Conservation (phyloP, 2,797 vertebrate genomes). For the Thunnus albacares region DNA sequence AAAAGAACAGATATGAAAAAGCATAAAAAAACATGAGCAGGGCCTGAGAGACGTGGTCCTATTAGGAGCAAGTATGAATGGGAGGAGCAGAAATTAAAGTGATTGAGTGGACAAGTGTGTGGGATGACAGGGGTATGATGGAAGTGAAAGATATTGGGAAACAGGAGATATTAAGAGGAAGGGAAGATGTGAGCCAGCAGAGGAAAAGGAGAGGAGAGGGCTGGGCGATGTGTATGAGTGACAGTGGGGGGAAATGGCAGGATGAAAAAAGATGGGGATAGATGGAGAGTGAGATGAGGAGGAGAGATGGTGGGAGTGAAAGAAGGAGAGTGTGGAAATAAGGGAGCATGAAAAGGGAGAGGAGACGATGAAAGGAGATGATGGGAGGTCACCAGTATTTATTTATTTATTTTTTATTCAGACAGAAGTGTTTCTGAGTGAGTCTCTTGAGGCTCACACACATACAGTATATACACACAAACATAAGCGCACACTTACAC, state of each 20-base stretch:
- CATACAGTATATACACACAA: constrained; percentile 30
- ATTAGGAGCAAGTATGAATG: constrained; percentile 46
- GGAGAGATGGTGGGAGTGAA: not conserved
- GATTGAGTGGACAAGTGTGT: constrained; percentile 61
- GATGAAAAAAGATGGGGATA: constrained; percentile 1
- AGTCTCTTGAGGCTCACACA: constrained; percentile 60
- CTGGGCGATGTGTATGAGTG: not conserved
- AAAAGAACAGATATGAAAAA: constrained; percentile 40
- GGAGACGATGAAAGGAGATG: constrained; percentile 31
- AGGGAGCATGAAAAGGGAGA: constrained; percentile 16
- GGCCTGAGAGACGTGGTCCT: constrained; percentile 26
- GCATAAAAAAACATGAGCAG: constrained; percentile 55
- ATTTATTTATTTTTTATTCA: constrained; percentile 33
- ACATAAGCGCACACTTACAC: constrained; percentile 16
- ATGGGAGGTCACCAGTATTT: constrained; percentile 26
- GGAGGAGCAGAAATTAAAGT: constrained; percentile 53
- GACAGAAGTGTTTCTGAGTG: constrained; percentile 50
- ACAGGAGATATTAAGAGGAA: constrained; percentile 25
- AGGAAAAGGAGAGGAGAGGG: not conserved
- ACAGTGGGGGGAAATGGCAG: not conserved
- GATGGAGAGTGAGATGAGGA: not conserved
- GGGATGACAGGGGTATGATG: constrained; percentile 47
- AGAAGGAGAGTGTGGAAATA: not conserved
- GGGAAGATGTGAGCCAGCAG: not conserved
- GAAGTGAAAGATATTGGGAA: constrained; percentile 47